A percentile compares a stretch with the other conserved stretches of the same genome.
Conservation (phyloP, 2,888 invertebrate genomes). For the Metallyticus violacea region DNA sequence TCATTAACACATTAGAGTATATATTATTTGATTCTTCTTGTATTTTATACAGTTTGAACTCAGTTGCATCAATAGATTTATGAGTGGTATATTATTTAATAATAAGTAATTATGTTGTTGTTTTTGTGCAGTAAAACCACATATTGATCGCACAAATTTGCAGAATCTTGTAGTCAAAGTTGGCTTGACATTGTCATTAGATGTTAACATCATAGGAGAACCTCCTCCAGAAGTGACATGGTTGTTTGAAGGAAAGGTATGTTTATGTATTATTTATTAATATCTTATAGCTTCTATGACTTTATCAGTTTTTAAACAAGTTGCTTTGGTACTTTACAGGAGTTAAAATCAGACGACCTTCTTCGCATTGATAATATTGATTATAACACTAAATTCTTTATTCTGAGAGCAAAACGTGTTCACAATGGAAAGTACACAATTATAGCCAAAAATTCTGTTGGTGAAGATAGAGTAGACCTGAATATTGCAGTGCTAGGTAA, state of each 20-base stretch:
- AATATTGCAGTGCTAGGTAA: conserved; percentile 77
- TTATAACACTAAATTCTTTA: conserved; percentile 87
- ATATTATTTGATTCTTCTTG: background rate
- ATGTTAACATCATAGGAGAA: conserved; percentile 88
- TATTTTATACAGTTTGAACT: no score
- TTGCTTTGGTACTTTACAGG: conserved; percentile 38
- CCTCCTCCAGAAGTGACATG: conserved; percentile 91
- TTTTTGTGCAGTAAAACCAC: conserved; percentile 76
- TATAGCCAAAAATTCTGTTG: conserved; percentile 87
- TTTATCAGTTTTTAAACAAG: background rate
- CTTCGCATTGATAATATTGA: conserved; percentile 79
- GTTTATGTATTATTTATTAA: background rate
- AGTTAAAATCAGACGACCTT: conserved; percentile 44
- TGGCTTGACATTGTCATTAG: conserved; percentile 81
- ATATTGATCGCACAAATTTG: conserved; percentile 87
- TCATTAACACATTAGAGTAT: no score
- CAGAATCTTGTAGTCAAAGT: conserved; percentile 82
- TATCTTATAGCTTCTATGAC: background rate
- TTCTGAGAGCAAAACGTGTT: conserved; percentile 74
- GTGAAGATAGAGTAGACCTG: conserved; percentile 87
- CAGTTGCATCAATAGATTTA: background rate
- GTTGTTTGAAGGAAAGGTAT: conserved; percentile 68
- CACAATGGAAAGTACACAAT: conserved; percentile 87
- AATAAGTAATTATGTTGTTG: conserved; percentile 12
- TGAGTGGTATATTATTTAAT: background rate